Evolutionary conservation across 2,113 vertebrate species (phyloP), one percentile per base, ranked within the genome.

Genomic region (Zapornia atra): DNA sequence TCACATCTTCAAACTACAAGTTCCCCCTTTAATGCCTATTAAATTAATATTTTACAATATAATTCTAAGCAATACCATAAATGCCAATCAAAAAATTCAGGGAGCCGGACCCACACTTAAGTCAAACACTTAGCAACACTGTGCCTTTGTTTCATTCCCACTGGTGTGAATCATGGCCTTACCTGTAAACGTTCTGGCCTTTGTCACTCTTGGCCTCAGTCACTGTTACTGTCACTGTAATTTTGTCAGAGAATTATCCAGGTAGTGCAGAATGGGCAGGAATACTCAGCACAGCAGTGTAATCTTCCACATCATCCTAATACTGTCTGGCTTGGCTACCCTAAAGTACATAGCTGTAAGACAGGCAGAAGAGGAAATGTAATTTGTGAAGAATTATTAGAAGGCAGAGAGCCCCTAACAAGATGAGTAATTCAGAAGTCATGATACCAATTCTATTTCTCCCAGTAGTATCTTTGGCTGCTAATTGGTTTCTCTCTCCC

Each of bases 121-220:
- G 75, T 77, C n/a, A 79, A 89, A 84, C 51, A 59, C 6, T 73
- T 63, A 86, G 44, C 66, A 73, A 90, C 69, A 50, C 9, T 77
- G 36, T 72, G 87, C 57, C 42, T 91, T 86, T 92, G 54, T 71
- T 95, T 92, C 28, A 90, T 95, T 95, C 92, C 50, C 69, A 22
- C 19, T 64, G 34, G 28, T 63, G 44, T 91, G 83, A 95, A 82
- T 40, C 60, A 60, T 50, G 33, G 19, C 70, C 88, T 95, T 76
- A 40, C 72, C 63, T 91, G 68, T 81, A 34, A 82, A 28, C 63
- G 81, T 22, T 97, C 97, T 97, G 98, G 46, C 51, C 97, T 97
- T 96, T 95, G 79, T 98, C 95, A 97, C 53, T 71, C 29, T 59
- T 88, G 79, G 38, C 31, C 76, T 92, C 90, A 89, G 88, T 70